Percentiles rank a stretch among this genome's conserved stretches.
These are phyloP conservation scores for Coleophora flavipennella DNA, from an alignment of 2,888 invertebrate species.

Conservation along the genomic window DNA sequence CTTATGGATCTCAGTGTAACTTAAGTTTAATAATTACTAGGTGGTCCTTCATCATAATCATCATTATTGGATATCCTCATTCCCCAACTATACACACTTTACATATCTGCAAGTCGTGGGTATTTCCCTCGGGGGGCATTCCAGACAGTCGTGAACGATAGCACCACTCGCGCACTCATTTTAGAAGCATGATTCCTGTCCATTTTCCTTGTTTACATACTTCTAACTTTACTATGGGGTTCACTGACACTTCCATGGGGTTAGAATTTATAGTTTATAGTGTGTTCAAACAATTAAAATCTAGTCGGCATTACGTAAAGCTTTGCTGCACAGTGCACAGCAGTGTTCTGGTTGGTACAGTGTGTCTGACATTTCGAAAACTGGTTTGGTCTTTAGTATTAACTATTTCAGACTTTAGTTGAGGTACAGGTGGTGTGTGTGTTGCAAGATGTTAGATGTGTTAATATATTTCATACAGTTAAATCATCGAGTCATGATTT, in stretches of 20 bases:
- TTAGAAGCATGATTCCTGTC: conserved; percentile 30
- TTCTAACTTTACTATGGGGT: conserved; percentile 19
- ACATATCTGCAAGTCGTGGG: conserved; percentile 24
- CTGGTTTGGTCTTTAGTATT: conserved; percentile 25
- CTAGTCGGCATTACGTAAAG: conserved; percentile 27
- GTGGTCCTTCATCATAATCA: conserved; percentile 7
- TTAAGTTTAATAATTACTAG: no score
- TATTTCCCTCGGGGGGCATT: conserved; percentile 24
- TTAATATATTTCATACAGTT: conserved; percentile 10
- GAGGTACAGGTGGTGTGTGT: conserved; percentile 29
- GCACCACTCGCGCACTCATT: conserved; percentile 27
- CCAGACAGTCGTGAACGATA: conserved; percentile 26
- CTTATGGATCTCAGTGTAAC: no score
- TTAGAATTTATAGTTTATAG: conserved; percentile 16
- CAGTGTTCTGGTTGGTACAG: conserved; percentile 23
- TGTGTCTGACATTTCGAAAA: conserved; percentile 45
- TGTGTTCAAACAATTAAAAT: conserved; percentile 24
- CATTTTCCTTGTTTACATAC: conserved; percentile 25
- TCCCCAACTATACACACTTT: conserved; percentile 9
- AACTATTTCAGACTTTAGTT: conserved; percentile 25
- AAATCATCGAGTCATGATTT: no score
- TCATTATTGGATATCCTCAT: not conserved
- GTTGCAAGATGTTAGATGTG: conserved; percentile 22
- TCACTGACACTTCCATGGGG: conserved; percentile 12
- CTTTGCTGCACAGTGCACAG: no score